Percentiles rank a stretch among this genome's conserved stretches.
Evolutionary conservation across 2,113 vertebrate genomes (phyloP).

Genomic region (Pollimyrus isidori): DNA sequence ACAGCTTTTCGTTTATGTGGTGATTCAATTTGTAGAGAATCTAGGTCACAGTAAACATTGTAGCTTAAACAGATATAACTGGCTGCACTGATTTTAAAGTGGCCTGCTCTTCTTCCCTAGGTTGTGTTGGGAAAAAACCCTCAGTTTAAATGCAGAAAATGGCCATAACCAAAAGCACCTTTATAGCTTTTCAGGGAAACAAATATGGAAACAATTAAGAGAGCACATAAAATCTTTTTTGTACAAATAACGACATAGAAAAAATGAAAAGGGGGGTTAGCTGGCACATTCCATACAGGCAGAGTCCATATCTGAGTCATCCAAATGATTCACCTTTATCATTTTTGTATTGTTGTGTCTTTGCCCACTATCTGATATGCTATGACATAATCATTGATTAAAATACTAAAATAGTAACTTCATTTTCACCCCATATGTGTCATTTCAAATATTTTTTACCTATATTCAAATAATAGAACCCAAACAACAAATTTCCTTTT

Average conservation of each 20-base stretch:
- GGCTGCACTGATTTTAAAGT: background rate
- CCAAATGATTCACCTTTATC: background rate
- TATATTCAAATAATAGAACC: background rate
- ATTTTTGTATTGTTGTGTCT: background rate
- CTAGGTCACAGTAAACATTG: constrained; percentile 7
- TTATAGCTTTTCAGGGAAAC: background rate
- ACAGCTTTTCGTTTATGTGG: background rate
- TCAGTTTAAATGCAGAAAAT: background rate
- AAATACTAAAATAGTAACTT: background rate
- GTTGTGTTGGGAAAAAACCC: background rate
- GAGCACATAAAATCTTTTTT: background rate
- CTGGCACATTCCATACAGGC: background rate
- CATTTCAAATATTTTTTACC: background rate
- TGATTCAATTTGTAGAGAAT: background rate
- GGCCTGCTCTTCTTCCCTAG: background rate
- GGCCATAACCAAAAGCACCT: background rate
- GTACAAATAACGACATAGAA: background rate
- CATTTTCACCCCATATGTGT: background rate
- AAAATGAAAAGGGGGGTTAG: background rate
- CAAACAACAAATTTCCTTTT: background rate
- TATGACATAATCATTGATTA: background rate
- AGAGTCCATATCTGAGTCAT: background rate
- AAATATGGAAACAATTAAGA: background rate
- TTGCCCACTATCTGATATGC: background rate
- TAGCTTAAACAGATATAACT: background rate